Percentiles rank a stretch among this genome's conserved stretches.
Evolutionary conservation across 2,113 vertebrate genomes (phyloP).

Genomic region (Anas platyrhynchos): DNA sequence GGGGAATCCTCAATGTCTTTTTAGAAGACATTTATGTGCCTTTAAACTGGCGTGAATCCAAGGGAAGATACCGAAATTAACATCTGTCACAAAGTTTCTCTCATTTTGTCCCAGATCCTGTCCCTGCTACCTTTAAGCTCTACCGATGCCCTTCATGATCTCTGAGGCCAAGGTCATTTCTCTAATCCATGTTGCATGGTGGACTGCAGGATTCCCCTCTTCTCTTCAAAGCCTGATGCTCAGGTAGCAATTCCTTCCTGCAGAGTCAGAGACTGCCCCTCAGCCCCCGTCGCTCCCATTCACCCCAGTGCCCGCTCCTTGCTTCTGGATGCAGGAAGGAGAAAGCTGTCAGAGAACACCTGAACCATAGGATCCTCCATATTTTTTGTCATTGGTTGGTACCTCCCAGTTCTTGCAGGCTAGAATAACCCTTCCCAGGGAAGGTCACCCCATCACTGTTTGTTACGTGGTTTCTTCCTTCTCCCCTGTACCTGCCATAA

Average conservation of each 20-base stretch:
- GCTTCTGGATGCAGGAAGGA: neutral
- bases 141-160: neutral
- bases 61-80: neutral
- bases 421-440: neutral
- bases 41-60: neutral
- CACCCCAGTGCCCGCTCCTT: neutral
- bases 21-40: neutral
- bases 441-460: neutral
- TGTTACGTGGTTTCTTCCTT: neutral
- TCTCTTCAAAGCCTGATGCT: neutral
- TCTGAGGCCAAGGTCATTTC: neutral
- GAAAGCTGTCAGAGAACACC: neutral
- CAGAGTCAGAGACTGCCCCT: neutral
- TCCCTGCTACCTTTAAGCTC: neutral
- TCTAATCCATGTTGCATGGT: neutral
- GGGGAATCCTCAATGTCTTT: neutral
- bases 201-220: neutral
- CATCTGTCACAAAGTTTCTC: neutral
- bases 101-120: neutral
- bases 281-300: neutral
- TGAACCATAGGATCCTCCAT: neutral
- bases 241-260: neutral
- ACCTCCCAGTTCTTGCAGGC: neutral
- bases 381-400: neutral
- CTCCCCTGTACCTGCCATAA: neutral